These are phyloP conservation scores for Peromyscus aztecus DNA, from an alignment of 2,797 vertebrate genomes.

Conservation along the genomic window DNA sequence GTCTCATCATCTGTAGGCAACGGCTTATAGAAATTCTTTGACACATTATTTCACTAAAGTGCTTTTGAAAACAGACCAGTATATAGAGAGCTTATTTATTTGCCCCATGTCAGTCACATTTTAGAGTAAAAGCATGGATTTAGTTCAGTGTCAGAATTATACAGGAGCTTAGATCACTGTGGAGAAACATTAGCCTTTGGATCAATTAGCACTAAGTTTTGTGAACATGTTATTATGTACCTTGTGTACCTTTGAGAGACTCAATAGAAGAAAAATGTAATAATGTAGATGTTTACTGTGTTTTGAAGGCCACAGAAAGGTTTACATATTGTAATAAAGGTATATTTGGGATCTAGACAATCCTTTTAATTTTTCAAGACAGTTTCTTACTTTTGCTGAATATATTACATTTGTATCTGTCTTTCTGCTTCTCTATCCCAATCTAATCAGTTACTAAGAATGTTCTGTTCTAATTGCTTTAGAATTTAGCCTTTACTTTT, in stretches of 20 bases:
- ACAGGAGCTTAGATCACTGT: not conserved
- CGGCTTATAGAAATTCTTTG: not conserved
- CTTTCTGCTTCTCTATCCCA: not conserved
- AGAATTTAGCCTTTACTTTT: not conserved
- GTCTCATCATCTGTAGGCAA: not conserved
- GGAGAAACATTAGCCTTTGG: not conserved
- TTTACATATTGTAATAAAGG: not conserved
- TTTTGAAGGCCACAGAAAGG: not conserved
- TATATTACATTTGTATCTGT: not conserved
- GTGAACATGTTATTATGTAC: not conserved
- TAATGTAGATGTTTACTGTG: not conserved
- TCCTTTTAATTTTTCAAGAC: not conserved
- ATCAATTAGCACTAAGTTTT: not conserved
- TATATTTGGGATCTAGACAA: not conserved
- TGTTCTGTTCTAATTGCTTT: constrained; percentile 37
- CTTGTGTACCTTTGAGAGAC: not conserved
- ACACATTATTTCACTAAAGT: not conserved
- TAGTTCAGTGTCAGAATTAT: not conserved
- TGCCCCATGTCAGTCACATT: not conserved
- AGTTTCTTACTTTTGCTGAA: not conserved
- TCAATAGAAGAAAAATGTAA: not conserved
- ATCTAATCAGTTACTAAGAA: not conserved
- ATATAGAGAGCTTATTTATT: not conserved
- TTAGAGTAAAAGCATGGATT: not conserved
- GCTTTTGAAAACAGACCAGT: not conserved